Evolutionary conservation across 2,797 vertebrate species (phyloP).

Genomic region (Xenopus petersii): DNA sequence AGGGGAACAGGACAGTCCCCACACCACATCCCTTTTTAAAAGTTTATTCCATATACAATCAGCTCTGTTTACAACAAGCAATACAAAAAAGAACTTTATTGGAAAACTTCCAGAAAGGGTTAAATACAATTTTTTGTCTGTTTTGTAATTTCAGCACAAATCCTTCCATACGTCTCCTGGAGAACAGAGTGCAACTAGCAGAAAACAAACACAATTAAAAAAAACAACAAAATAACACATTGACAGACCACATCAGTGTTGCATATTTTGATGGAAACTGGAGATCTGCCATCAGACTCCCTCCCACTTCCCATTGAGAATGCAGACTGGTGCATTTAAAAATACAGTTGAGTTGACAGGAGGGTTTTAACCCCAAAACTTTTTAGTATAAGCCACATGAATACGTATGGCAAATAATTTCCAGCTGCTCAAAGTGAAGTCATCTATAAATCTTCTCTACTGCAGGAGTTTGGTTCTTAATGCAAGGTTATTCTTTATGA

Average conservation of each 20-base stretch:
- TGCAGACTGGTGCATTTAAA: no score
- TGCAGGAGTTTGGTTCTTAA: not conserved
- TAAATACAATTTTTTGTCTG: conserved; percentile 31
- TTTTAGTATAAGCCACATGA: no score
- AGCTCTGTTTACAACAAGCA: conserved; percentile 46
- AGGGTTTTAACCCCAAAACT: no score
- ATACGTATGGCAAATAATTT: not conserved
- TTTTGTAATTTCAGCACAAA: conserved; percentile 23
- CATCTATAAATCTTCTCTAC: not conserved
- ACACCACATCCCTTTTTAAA: conserved; percentile 16
- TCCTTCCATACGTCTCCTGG: conserved; percentile 18
- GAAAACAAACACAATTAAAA: conserved; percentile 4
- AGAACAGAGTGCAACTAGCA: conserved; percentile 18
- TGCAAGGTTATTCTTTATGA: not conserved
- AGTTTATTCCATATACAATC: conserved; percentile 40
- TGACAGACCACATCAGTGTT: not conserved
- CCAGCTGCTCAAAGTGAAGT: not conserved
- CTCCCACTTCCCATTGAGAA: no score
- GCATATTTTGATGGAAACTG: not conserved
- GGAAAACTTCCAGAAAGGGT: conserved; percentile 37
- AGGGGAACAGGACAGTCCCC: not conserved
- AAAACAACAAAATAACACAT: not conserved
- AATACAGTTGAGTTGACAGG: no score
- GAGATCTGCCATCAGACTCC: not conserved
- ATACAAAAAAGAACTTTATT: conserved; percentile 44